Evolutionary conservation across 2,113 vertebrate species (phyloP).

Genomic region (Penelope pileata): DNA sequence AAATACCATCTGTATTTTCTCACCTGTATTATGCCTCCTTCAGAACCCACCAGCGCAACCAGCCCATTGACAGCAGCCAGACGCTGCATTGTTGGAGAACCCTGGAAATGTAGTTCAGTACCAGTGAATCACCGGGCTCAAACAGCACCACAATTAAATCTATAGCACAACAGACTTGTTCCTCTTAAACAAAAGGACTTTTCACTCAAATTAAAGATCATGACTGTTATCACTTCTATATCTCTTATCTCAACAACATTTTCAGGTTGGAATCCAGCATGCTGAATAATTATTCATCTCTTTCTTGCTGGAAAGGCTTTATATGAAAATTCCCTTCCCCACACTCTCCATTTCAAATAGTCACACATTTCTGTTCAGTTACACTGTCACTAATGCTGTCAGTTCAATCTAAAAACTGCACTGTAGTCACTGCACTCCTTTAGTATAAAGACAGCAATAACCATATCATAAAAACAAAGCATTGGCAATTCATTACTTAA

Average conservation of each 20-base stretch:
- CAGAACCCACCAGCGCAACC: constrained; percentile 91
- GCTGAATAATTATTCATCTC: neutral
- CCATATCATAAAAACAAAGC: neutral
- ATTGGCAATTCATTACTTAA: neutral
- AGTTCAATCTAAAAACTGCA: neutral
- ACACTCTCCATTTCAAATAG: neutral
- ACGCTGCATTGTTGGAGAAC: constrained; percentile 94
- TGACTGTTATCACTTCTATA: neutral
- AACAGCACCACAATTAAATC: neutral
- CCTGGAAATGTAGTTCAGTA: constrained; percentile 74
- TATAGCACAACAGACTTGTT: neutral
- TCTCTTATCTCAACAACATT: neutral
- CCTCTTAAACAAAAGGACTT: neutral
- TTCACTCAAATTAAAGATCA: neutral
- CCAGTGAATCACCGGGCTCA: neutral
- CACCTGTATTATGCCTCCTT: constrained; percentile 88
- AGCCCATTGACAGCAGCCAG: constrained; percentile 90
- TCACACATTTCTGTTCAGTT: neutral
- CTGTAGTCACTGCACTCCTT: neutral
- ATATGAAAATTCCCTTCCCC: neutral
- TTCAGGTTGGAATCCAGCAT: neutral
- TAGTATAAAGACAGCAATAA: neutral
- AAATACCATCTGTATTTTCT: neutral
- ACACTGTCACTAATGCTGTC: neutral
- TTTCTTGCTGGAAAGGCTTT: neutral